Percentiles rank a stretch among this genome's conserved stretches.
Conservation (phyloP, 2,113 vertebrate genomes). For the Galeopterus variegatus region DNA sequence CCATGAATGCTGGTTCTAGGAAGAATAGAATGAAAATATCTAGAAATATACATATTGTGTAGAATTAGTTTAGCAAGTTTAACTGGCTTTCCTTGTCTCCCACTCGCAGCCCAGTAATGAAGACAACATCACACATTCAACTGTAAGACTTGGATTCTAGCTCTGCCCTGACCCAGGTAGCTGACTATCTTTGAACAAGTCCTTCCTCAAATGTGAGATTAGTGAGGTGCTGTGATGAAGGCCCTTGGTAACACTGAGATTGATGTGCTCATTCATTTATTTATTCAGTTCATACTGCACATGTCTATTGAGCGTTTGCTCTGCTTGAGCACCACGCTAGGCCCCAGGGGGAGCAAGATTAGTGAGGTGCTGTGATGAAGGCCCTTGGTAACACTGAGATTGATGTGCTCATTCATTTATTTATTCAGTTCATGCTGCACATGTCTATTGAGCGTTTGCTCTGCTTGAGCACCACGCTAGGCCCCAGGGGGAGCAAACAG, state of each 20-base stretch:
- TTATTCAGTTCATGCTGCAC: background rate
- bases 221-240: background rate
- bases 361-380: no score
- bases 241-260: background rate
- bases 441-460: background rate
- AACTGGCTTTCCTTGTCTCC: background rate
- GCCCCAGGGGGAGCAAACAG: background rate
- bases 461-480: background rate
- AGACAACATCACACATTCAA: background rate
- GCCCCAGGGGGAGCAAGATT: background rate
- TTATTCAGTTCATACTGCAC: background rate
- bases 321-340: background rate
- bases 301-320: background rate
- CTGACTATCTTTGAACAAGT: background rate
- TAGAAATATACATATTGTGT: background rate
- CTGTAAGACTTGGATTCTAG: background rate
- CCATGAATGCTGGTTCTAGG: background rate
- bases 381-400: background rate
- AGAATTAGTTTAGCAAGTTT: background rate
- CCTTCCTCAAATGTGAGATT: no score
- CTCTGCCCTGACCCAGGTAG: accelerated
- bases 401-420: accelerated
- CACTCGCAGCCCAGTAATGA: no score
- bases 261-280: accelerated
- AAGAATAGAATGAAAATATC: background rate